Percentiles rank a stretch among this genome's conserved stretches.
Conservation (phyloP, 2,888 invertebrate genomes). For the Podabrus alpinus region DNA sequence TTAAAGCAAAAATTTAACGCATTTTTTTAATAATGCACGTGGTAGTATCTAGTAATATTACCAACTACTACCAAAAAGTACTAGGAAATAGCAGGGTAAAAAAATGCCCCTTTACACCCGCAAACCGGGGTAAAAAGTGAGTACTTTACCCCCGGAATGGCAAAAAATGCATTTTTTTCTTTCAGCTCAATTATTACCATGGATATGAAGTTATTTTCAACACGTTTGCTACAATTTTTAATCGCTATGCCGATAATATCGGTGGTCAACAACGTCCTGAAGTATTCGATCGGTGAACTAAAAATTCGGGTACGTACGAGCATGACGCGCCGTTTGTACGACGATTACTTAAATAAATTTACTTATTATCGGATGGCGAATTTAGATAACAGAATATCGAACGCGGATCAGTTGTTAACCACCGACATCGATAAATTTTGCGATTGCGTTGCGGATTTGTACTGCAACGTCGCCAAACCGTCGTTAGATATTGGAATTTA, state of each 20-base stretch:
- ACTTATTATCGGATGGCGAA: constrained; percentile 97
- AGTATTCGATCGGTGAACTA: constrained; percentile 92
- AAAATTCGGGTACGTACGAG: constrained; percentile 90
- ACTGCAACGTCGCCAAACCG: constrained; percentile 96
- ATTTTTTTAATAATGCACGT: too few species aligned
- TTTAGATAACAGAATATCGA: constrained; percentile 91
- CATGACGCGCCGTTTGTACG: constrained; percentile 83
- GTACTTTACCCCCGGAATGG: too few species aligned
- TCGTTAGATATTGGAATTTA: constrained; percentile 93
- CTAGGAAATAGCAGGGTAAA: too few species aligned
- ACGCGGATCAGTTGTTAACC: constrained; percentile 94
- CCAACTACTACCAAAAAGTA: too few species aligned
- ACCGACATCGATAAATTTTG: constrained; percentile 98
- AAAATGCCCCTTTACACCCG: too few species aligned
- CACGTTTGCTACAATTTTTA: constrained; percentile 76
- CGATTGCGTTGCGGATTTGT: constrained; percentile 91
- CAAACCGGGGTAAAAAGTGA: too few species aligned
- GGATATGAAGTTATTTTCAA: constrained; percentile 76
- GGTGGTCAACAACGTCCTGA: constrained; percentile 89
- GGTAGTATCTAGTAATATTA: too few species aligned
- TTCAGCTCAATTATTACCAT: constrained; percentile 90
- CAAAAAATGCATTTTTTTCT: constrained; percentile 39
- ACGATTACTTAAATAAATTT: constrained; percentile 92
- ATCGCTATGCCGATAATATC: constrained; percentile 90
- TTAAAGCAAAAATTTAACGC: too few species aligned